These are phyloP conservation scores for Ditylenchus weischeri DNA, from an alignment of 2,888 invertebrate species.

Conservation along the genomic window DNA sequence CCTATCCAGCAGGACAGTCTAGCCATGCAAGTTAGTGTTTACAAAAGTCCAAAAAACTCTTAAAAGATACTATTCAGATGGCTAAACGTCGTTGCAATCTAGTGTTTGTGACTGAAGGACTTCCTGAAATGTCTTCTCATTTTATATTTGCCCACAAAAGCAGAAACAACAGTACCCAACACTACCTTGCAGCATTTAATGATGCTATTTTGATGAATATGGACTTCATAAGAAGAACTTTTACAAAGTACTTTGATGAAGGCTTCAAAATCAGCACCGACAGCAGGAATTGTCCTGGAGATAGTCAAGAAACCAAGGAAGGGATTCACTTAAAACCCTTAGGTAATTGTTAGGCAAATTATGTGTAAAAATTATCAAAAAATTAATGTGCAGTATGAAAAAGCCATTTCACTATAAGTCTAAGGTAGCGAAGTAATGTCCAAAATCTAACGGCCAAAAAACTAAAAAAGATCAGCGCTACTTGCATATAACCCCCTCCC, in stretches of 20 bases:
- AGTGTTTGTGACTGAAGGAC: constrained; percentile 20
- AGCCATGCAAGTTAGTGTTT: constrained; percentile 13
- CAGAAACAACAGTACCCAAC: constrained; percentile 14
- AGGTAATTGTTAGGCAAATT: neutral
- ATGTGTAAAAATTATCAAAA: neutral
- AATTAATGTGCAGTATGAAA: no score
- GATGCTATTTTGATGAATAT: constrained; percentile 28
- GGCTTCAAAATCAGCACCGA: constrained; percentile 15
- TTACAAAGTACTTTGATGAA: constrained; percentile 25
- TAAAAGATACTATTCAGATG: neutral
- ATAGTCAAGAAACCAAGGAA: neutral
- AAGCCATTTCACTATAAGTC: no score
- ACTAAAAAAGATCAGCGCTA: no score
- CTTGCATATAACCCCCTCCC: no score
- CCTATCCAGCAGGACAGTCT: constrained; percentile 28
- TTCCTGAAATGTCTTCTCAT: constrained; percentile 24
- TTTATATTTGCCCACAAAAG: constrained; percentile 22
- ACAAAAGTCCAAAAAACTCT: neutral
- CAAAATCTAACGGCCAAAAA: no score
- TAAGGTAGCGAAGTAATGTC: no score
- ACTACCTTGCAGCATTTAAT: constrained; percentile 18
- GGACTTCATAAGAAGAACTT: constrained; percentile 28
- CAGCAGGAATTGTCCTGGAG: neutral
- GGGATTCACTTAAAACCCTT: constrained; percentile 15
- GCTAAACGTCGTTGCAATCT: constrained; percentile 17